Conservation (phyloP, 2,797 vertebrate species). For the Pseudochirops cupreus region DNA sequence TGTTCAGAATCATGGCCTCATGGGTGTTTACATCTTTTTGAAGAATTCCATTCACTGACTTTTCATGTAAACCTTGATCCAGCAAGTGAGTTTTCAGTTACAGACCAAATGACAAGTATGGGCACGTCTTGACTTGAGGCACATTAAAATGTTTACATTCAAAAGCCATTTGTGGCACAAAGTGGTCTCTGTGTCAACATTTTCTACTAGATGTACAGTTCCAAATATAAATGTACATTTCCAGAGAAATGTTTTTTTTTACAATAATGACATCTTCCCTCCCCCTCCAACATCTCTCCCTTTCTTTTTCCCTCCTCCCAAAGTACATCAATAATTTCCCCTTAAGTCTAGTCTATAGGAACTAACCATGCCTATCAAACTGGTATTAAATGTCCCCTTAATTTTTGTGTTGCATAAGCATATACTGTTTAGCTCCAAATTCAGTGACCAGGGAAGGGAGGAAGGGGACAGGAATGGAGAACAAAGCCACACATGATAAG, state of each 20-base stretch:
- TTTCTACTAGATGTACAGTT: background rate
- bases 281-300: background rate
- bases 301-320: background rate
- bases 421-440: background rate
- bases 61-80: background rate
- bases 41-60: background rate
- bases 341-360: background rate
- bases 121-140: background rate
- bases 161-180: background rate
- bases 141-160: slow-evolving; percentile 3
- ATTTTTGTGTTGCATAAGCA: background rate
- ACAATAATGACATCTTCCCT: background rate
- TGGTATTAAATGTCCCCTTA: background rate
- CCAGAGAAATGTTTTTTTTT: background rate
- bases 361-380: background rate
- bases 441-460: background rate
- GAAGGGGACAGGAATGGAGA: background rate
- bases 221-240: background rate
- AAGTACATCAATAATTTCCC: background rate
- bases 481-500: background rate
- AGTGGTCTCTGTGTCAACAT: background rate
- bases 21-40: background rate
- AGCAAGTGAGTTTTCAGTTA: background rate
- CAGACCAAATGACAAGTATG: background rate
- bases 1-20: background rate